Base-by-base conservation (phyloP, 2,888 invertebrate species). In the Tachystola acroxantha region DNA sequence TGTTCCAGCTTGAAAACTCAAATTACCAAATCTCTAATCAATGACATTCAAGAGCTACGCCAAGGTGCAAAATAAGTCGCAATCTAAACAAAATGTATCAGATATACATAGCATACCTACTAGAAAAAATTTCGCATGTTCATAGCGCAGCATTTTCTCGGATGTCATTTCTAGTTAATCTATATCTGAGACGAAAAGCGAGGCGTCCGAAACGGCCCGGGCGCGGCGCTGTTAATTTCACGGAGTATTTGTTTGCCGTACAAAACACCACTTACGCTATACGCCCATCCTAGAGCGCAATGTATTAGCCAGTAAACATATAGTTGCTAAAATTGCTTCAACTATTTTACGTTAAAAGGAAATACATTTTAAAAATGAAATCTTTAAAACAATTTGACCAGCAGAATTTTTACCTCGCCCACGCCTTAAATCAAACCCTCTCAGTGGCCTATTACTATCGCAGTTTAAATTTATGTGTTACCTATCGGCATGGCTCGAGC, bases 381-480 rank as follows among this genome's bases (percentile, higher is more conserved):
- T 51, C 40, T 35, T 26, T 10, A 10, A 28, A 13, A 28, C 54
- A 51, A 50, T 52, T 59, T 63, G 66, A 67, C 52, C 62, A 57
- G 48, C 53, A 52, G 51, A 57, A 63, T 63, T 70, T 71, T 59
- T 59, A 58, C 58, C 62, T 63, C 57, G 64, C 43, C 44, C 50
- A 53, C 50, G 60, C 55, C 55, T 64, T 75, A 79, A 80, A 79
- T 77, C 78, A 79, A 67, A 69, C 54, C 59, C 47, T 64, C 66
- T 64, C 66, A 64, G 56, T 61, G 46, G 70, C 69, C 70, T 73
- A 75, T 71, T 72, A 75, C 71, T 70, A 77, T 73, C 72, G 71
- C 61, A 51, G 65, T 67, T 70, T 56, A 65, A 79, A 82, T 82
- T 79, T 81, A 82, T 78, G 78, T 72, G 74, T 73, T 77, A 73